A percentile compares a stretch with the other conserved stretches of the same genome.
Evolutionary conservation across 2,113 vertebrate species (phyloP).

Genomic region (Scatophagus argus): DNA sequence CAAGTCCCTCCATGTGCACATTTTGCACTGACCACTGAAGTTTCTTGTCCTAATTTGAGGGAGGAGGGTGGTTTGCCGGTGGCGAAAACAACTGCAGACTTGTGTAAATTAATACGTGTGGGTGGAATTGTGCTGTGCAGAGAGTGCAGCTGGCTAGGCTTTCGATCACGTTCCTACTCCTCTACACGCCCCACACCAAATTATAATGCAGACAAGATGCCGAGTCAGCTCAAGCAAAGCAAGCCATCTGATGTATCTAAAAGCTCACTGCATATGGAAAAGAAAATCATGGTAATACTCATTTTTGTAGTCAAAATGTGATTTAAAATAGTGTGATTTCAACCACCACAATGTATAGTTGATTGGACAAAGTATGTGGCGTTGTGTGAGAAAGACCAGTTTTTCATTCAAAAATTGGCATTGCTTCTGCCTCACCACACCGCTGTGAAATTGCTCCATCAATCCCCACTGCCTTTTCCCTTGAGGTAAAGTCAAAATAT

Average conservation of each 20-base stretch:
- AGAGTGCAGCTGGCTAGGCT: constrained; percentile 57
- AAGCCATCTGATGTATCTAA: constrained; percentile 42
- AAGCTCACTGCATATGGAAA: constrained; percentile 1
- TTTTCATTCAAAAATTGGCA: constrained; percentile 26
- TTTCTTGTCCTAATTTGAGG: constrained; percentile 58
- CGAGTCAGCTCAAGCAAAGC: constrained; percentile 64
- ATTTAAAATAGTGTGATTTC: constrained; percentile 11
- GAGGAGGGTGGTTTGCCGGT: constrained; percentile 27
- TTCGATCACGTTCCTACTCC: constrained; percentile 58
- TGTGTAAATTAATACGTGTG: constrained; percentile 48
- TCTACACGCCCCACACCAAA: constrained; percentile 54
- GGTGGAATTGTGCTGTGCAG: constrained; percentile 40
- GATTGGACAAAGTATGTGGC: neutral
- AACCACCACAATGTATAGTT: neutral
- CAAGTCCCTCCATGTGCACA: constrained; percentile 17
- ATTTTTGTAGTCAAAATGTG: neutral
- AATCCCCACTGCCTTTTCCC: constrained; percentile 53
- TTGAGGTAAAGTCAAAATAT: constrained; percentile 57
- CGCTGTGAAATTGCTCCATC: constrained; percentile 62
- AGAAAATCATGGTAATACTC: constrained; percentile 8
- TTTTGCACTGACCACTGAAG: constrained; percentile 52
- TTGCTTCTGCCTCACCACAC: constrained; percentile 27
- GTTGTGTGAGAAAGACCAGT: neutral
- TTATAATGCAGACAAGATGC: constrained; percentile 69
- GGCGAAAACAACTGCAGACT: constrained; percentile 58